phyloP scores from a whole-genome alignment of 1,140 invertebrate genomes.

The Rhagoletis zephyria region DNA sequence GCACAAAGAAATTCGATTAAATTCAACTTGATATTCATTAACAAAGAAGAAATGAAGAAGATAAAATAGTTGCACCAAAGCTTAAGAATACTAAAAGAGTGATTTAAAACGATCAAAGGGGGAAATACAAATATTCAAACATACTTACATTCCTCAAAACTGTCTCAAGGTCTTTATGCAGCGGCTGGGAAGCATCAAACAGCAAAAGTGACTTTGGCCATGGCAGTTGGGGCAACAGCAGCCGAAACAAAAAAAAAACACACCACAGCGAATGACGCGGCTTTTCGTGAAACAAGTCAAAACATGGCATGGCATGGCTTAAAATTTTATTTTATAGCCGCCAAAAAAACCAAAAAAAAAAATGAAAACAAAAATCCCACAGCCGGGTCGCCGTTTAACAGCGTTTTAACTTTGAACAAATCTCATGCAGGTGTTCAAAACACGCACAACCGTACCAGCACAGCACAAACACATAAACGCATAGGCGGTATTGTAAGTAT shows the following conservation, averaged over 20 bases:
- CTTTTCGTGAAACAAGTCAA: conserved; percentile 9
- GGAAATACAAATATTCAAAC: background rate
- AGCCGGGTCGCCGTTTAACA: conserved; percentile 17
- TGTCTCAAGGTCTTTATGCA: conserved; percentile 39
- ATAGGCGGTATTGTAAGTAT: background rate
- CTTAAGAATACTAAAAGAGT: background rate
- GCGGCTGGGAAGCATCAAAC: conserved; percentile 2
- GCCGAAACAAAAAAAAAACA: background rate
- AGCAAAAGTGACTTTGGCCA: conserved; percentile 20
- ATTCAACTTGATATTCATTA: conserved; percentile 39
- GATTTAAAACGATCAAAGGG: background rate
- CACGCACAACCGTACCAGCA: background rate
- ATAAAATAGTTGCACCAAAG: conserved; percentile 18
- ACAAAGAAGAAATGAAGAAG: conserved; percentile 22
- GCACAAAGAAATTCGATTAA: background rate
- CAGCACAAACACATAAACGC: background rate
- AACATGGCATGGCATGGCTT: conserved; percentile 13
- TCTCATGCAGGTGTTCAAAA: conserved; percentile 51
- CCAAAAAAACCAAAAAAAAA: background rate
- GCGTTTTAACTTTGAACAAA: conserved; percentile 39
- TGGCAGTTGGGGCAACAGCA: background rate
- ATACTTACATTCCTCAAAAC: background rate
- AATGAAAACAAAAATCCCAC: background rate
- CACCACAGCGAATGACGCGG: conserved; percentile 2
- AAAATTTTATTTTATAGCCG: background rate